Evolutionary conservation across 2,888 invertebrate species (phyloP), one percentile per base, ranked within the genome.

Genomic region (Chloroclystis v-ata): DNA sequence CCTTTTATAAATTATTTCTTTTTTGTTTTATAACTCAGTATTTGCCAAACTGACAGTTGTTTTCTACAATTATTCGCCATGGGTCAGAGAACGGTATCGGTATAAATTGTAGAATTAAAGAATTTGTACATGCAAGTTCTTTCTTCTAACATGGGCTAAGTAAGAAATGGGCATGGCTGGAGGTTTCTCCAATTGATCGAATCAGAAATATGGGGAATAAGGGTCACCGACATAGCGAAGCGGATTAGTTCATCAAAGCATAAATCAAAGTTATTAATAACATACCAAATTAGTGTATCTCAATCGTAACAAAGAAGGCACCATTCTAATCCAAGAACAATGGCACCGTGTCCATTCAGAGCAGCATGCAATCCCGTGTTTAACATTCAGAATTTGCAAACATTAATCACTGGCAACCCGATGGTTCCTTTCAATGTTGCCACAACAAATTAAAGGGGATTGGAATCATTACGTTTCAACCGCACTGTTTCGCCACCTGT

Each of bases 401-500:
- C 61, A 67, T 69, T 60, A 69, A 72, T 63, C 65, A 60, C 52
- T 28, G 49, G 47, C 48, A 47, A 37, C 41, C 53, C 45, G 54
- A 56, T 56, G 54, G 52, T 53, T 54, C 58, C 58, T 56, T 59
- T 59, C 58, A 56, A 38, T 56, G 52, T 56, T 54, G 56, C 54
- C 48, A 56, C 49, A 60, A 56, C 56, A 51, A 57, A 60, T 57
- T 55, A 56, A 53, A 46, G 48, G 43, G 49, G 52, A 43, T 56
- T 56, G 57, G 54, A 68, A 68, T 71, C 66, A 75, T 74, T 67
- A 66, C 67, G 65, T 66, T 65, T 61, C 56, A 61, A 65, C 72
- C 69, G 57, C 69, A 73, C 73, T 72, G 74, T 75, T 74, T 68
- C 60, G 52, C 60, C 70, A 67, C 63, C 69, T 65, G 69, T 75